These are phyloP conservation scores for Drosophila fulvimacula DNA, from an alignment of 2,888 invertebrate species.

Conservation along the genomic window DNA sequence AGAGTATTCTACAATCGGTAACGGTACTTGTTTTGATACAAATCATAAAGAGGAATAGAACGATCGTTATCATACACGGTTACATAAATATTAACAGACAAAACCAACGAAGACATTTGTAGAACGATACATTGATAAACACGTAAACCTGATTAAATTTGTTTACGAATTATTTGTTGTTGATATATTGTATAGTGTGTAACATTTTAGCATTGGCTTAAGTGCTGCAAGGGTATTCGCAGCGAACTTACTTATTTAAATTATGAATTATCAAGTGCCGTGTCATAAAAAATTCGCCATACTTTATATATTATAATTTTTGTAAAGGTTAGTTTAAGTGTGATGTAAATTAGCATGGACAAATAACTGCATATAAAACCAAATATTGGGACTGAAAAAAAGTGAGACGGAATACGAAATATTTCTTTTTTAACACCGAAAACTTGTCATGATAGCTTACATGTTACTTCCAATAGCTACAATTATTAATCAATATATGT, in stretches of 20 bases:
- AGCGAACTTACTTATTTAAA: neutral
- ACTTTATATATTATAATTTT: neutral
- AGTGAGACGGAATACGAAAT: slow-evolving; percentile 3
- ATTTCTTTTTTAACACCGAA: slow-evolving; percentile 11
- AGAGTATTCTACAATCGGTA: too few species aligned
- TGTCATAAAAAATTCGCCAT: neutral
- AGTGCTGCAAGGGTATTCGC: neutral
- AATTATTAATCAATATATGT: slow-evolving; percentile 18
- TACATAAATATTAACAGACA: neutral
- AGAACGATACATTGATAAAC: neutral
- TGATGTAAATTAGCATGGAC: slow-evolving; percentile 16
- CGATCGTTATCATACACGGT: neutral
- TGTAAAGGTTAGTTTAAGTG: slow-evolving; percentile 6
- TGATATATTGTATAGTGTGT: neutral
- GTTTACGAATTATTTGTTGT: neutral
- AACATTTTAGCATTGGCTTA: neutral
- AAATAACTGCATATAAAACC: neutral
- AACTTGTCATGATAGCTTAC: slow-evolving; percentile 13
- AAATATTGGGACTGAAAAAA: slow-evolving; percentile 2
- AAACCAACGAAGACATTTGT: neutral
- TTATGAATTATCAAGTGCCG: neutral
- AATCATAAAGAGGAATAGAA: neutral
- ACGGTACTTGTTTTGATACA: neutral
- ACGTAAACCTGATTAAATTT: neutral
- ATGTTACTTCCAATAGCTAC: slow-evolving; percentile 23